phyloP scores from a whole-genome alignment of 2,888 invertebrate genomes.

The Ferdinandea cuprea region DNA sequence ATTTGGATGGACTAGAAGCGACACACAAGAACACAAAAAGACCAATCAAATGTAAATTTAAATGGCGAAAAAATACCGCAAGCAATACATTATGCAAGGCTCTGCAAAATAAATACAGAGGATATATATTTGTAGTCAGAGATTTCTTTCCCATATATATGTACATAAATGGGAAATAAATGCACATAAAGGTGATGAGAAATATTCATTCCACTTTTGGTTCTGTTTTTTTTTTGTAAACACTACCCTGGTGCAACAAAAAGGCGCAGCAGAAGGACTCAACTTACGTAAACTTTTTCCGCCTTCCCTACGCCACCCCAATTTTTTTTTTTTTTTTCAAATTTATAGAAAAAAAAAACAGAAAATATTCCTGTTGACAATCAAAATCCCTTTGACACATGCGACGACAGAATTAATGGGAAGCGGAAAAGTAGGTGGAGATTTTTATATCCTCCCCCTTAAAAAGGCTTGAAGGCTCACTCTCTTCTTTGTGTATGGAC shows the following conservation, averaged over 20 bases:
- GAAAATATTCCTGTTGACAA: conserved; percentile 73
- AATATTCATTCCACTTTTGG: conserved; percentile 66
- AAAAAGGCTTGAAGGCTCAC: conserved; percentile 5
- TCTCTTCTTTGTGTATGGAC: conserved; percentile 45
- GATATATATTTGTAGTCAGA: not conserved
- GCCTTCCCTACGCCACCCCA: conserved; percentile 45
- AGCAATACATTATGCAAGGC: conserved; percentile 70
- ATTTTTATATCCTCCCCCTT: conserved; percentile 53
- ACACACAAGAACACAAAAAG: conserved; percentile 60
- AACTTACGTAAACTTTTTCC: conserved; percentile 72
- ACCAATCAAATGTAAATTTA: conserved; percentile 74
- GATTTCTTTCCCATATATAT: conserved; percentile 29
- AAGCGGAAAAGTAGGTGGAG: conserved; percentile 73
- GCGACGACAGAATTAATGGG: conserved; percentile 74
- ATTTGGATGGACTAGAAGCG: conserved; percentile 50
- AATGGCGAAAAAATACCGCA: conserved; percentile 73
- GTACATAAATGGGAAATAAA: conserved; percentile 62
- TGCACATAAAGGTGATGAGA: conserved; percentile 68
- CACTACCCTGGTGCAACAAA: conserved; percentile 65
- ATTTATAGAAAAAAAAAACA: conserved; percentile 65
- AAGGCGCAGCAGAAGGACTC: conserved; percentile 70
- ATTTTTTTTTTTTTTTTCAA: conserved; percentile 59
- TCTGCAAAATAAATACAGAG: conserved; percentile 39
- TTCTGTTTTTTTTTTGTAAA: conserved; percentile 41
- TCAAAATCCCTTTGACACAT: conserved; percentile 75